Evolutionary conservation across 2,888 invertebrate species (phyloP).

Genomic region (Baccha elongata): DNA sequence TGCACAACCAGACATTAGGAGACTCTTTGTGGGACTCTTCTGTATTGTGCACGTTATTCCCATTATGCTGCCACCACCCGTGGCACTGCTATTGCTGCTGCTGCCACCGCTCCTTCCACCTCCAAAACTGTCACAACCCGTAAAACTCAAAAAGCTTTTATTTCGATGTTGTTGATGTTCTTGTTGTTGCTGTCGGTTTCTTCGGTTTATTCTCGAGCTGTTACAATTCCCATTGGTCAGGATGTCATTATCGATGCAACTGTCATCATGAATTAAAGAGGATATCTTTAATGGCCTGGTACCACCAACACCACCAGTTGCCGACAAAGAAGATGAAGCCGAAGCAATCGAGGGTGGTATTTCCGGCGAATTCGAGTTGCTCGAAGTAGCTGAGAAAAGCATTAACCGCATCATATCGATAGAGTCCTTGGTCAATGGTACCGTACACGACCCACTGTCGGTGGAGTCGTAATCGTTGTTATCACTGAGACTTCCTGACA

Average conservation of each 20-base stretch:
- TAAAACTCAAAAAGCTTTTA: constrained; percentile 78
- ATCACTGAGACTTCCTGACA: constrained; percentile 76
- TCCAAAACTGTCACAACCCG: constrained; percentile 53
- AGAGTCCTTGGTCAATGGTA: constrained; percentile 79
- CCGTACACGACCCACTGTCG: constrained; percentile 80
- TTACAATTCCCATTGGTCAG: constrained; percentile 58
- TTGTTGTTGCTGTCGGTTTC: constrained; percentile 60
- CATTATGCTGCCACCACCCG: constrained; percentile 65
- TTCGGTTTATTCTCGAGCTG: constrained; percentile 39
- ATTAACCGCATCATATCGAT: constrained; percentile 80
- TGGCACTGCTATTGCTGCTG: constrained; percentile 65
- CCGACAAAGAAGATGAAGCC: constrained; percentile 61
- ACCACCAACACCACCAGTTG: constrained; percentile 74
- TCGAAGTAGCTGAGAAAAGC: constrained; percentile 79
- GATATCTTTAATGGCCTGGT: constrained; percentile 56
- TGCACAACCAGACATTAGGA: constrained; percentile 66
- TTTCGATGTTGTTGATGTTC: constrained; percentile 72
- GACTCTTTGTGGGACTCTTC: constrained; percentile 68
- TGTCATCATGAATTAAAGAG: constrained; percentile 60
- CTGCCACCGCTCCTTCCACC: constrained; percentile 68
- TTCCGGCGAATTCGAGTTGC: constrained; percentile 75
- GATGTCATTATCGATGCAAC: constrained; percentile 58
- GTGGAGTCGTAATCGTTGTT: constrained; percentile 77
- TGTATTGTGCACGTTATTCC: constrained; percentile 69
- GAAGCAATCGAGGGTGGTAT: constrained; percentile 68